These are phyloP conservation scores for Zaprionus lachaisei DNA, from an alignment of 1,140 invertebrate genomes.

Conservation along the genomic window DNA sequence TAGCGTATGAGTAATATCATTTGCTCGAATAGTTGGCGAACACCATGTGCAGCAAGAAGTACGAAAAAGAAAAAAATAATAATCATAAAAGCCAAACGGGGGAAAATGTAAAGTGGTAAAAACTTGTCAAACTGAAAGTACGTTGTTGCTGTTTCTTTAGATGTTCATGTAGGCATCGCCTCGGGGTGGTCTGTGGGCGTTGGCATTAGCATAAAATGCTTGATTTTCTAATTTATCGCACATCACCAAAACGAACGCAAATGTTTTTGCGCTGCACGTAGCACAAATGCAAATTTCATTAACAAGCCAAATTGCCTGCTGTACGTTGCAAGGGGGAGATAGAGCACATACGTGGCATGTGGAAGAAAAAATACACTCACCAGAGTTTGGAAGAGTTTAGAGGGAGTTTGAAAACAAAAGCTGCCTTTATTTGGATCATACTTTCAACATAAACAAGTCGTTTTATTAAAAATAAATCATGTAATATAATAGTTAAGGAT, in stretches of 20 bases:
- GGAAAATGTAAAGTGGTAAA: slow-evolving; percentile 75
- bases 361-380: slow-evolving; percentile 16
- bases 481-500: neutral
- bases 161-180: slow-evolving; percentile 35
- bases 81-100: slow-evolving; percentile 31
- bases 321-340: slow-evolving; percentile 49
- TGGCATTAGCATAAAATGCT: slow-evolving; percentile 79
- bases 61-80: slow-evolving; percentile 37
- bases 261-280: slow-evolving; percentile 75
- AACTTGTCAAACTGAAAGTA: slow-evolving; percentile 72
- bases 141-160: slow-evolving; percentile 21
- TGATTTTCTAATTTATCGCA: slow-evolving; percentile 83
- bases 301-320: slow-evolving; percentile 75
- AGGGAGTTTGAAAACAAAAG: neutral
- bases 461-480: neutral
- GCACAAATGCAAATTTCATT: slow-evolving; percentile 83
- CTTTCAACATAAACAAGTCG: neutral
- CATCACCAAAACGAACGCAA: slow-evolving; percentile 70
- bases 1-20: slow-evolving; percentile 79
- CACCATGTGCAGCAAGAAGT: slow-evolving; percentile 37
- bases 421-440: neutral
- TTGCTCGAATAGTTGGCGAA: slow-evolving; percentile 65
- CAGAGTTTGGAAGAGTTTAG: neutral
- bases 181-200: slow-evolving; percentile 44
- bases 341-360: slow-evolving; percentile 26